Base-by-base conservation (phyloP, 2,797 vertebrate genomes). In the Anguilla obscura region DNA sequence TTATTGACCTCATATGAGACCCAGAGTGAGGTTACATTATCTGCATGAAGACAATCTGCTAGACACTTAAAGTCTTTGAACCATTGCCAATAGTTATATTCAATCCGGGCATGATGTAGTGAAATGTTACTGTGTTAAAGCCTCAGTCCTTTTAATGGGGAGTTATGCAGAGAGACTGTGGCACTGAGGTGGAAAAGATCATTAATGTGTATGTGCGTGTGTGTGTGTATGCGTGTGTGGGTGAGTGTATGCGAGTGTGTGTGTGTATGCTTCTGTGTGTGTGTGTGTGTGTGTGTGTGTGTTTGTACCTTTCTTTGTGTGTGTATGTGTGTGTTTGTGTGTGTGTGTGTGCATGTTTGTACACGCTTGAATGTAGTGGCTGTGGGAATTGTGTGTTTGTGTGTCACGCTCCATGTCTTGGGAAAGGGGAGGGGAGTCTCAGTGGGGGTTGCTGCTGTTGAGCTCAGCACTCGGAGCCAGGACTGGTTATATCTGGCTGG, bases 1-100 rank as follows among this genome's bases (percentile, higher is more conserved):
- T 30, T 74, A 24, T 10, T 82, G 79, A 82, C 79, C 79, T 82
- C 79, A 82, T 54, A 84, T 91, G 83, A 89, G 89, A 90, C 87
- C 85, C 88, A 74, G 86, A 88, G 87, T 33, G 79, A 82, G 86
- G 85, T 86, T 91, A 48, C 79, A 18, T 50, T 82, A 82, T 48
- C 18, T 82, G 45, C 40, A 40, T 80, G 76, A 45, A 80, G 40
- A 27, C 76, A 80, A 24, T 48, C 79, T 82, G 21, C 79, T 50
- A 9, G 79, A 82, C 45, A 82, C 45, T 82, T 82, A 82, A 50
- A 82, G 5, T 8, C 40, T 82, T 82, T 45, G 79, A 82, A 48
- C 79, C 40, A 82, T 50, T 48, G 79, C 79, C 79, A 82, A 82
- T 50, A 82, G 79, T 82, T 82, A 9, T 48, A 82, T 24, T 82